Conservation (phyloP, 2,113 vertebrate genomes). For the Podiceps cristatus region DNA sequence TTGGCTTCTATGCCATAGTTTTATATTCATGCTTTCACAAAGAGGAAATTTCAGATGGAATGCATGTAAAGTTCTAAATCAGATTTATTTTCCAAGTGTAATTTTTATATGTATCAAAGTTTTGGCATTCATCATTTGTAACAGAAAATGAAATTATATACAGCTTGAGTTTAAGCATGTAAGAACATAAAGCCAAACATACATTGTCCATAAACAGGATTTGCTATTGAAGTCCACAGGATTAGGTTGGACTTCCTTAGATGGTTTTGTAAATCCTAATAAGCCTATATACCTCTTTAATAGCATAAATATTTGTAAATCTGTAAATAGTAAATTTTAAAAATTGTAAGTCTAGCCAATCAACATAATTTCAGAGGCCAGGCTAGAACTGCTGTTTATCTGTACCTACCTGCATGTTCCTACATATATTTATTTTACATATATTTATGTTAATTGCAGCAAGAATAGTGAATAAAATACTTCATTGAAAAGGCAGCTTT, state of each 20-base stretch:
- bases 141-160: slow-evolving; percentile 31
- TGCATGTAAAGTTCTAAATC: not conserved
- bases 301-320: slow-evolving; percentile 6
- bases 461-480: not conserved
- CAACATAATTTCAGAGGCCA: not conserved
- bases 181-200: not conserved
- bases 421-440: not conserved
- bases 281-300: not conserved
- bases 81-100: not conserved
- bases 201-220: not conserved
- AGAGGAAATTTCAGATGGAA: not conserved
- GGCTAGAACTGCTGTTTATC: not conserved
- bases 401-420: not conserved
- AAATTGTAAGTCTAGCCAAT: not conserved
- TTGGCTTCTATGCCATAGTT: not conserved
- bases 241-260: not conserved
- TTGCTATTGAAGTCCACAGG: not conserved
- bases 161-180: not conserved
- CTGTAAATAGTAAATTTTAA: not conserved
- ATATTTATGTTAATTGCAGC: not conserved
- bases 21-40: not conserved
- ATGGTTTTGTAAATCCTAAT: not conserved
- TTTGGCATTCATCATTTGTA: not conserved
- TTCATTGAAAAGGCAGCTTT: not conserved
- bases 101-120: not conserved